These are phyloP conservation scores for Crotalus helleri DNA, from an alignment of 2,113 vertebrate species.

Conservation along the genomic window DNA sequence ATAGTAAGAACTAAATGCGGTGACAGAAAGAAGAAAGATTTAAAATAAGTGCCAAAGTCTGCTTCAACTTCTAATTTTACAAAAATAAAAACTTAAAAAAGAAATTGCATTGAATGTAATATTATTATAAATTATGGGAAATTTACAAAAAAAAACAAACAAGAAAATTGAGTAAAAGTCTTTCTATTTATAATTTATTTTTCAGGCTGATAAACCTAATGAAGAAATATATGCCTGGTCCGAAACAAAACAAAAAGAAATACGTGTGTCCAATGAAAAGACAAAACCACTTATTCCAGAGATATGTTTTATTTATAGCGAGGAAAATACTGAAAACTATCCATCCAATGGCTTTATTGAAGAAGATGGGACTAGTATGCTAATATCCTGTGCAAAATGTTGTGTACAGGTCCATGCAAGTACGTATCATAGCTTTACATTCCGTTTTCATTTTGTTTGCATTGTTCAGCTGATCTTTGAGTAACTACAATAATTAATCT, in stretches of 20 bases:
- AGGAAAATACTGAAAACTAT: constrained; percentile 80
- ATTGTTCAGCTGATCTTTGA: neutral
- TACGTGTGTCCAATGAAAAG: constrained; percentile 45
- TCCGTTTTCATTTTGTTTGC: constrained; percentile 2
- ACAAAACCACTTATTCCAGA: constrained; percentile 91
- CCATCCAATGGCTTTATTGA: constrained; percentile 85
- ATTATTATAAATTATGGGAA: neutral
- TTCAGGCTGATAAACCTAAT: constrained; percentile 79
- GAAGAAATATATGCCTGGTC: constrained; percentile 61
- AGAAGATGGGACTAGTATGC: constrained; percentile 90
- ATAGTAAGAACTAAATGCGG: neutral
- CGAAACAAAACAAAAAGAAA: constrained; percentile 55
- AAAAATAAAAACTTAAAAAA: neutral
- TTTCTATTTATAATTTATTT: constrained; percentile 52
- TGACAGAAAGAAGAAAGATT: neutral
- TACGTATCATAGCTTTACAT: constrained; percentile 69
- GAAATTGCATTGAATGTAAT: neutral
- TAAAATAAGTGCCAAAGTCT: neutral
- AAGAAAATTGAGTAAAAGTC: constrained; percentile 19
- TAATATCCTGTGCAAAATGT: constrained; percentile 87
- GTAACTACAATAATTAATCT: neutral
- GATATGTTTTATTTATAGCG: constrained; percentile 93
- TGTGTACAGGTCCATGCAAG: constrained; percentile 91
- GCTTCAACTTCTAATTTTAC: neutral
- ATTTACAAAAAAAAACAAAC: neutral